Conservation (phyloP, 2,888 invertebrate genomes). For the Aelia acuminata region DNA sequence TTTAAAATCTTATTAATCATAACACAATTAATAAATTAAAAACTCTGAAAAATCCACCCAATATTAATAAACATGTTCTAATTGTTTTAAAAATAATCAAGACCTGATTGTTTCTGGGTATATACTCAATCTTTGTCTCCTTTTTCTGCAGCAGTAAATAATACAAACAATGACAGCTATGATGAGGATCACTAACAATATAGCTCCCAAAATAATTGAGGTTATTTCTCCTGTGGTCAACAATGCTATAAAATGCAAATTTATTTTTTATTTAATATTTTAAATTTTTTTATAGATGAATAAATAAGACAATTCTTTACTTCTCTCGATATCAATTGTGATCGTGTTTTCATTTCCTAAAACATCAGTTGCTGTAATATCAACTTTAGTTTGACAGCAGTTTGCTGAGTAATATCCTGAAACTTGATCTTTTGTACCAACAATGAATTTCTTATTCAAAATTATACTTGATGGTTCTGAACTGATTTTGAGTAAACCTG, state of each 20-base stretch:
- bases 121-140: conserved; percentile 69
- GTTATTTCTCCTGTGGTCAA: conserved; percentile 72
- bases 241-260: conserved; percentile 66
- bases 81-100: background rate
- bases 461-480: conserved; percentile 73
- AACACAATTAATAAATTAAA: background rate
- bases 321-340: conserved; percentile 75
- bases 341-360: conserved; percentile 77
- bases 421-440: conserved; percentile 79
- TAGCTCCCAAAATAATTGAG: conserved; percentile 79
- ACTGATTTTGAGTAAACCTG: conserved; percentile 66
- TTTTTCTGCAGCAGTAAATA: conserved; percentile 76
- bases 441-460: conserved; percentile 76
- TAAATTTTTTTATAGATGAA: background rate
- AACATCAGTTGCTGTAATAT: conserved; percentile 79
- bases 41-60: background rate
- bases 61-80: background rate
- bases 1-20: background rate
- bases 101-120: conserved; percentile 59
- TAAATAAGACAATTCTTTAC: conserved; percentile 66
- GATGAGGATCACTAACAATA: conserved; percentile 77
- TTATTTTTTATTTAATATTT: background rate
- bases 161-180: conserved; percentile 72
- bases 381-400: conserved; percentile 80
- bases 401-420: conserved; percentile 79